phyloP scores from a whole-genome alignment of 2,797 vertebrate species.

The Danio kyathit region DNA sequence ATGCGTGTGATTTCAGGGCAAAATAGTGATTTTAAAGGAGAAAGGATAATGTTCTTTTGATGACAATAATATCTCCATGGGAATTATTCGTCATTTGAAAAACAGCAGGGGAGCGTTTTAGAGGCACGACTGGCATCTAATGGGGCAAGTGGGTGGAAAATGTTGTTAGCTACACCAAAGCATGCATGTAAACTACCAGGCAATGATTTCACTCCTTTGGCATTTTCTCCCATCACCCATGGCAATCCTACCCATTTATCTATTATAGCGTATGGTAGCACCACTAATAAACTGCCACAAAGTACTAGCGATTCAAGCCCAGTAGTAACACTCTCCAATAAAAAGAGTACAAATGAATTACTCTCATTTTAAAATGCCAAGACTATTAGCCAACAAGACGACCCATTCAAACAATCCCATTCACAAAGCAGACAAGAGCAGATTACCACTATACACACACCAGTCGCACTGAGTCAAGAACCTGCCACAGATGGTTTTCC shows the following conservation, averaged over 20 bases:
- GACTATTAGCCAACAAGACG: not conserved
- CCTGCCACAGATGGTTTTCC: not conserved
- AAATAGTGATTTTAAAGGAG: not conserved
- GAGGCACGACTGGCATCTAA: not conserved
- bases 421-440: constrained; percentile 4
- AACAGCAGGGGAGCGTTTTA: not conserved
- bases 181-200: not conserved
- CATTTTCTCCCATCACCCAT: not conserved
- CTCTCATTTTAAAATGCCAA: not conserved
- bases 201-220: not conserved
- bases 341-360: not conserved
- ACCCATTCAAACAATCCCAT: not conserved
- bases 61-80: not conserved
- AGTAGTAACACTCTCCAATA: not conserved
- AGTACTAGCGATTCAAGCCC: not conserved
- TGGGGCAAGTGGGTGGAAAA: not conserved
- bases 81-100: constrained; percentile 10
- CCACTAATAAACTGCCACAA: not conserved
- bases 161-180: not conserved
- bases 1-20: not conserved
- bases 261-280: not conserved
- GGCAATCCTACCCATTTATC: not conserved
- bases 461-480: not conserved
- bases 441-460: not conserved
- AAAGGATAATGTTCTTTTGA: not conserved